Conservation (phyloP, 2,888 invertebrate species). For the Papilio demoleus region DNA sequence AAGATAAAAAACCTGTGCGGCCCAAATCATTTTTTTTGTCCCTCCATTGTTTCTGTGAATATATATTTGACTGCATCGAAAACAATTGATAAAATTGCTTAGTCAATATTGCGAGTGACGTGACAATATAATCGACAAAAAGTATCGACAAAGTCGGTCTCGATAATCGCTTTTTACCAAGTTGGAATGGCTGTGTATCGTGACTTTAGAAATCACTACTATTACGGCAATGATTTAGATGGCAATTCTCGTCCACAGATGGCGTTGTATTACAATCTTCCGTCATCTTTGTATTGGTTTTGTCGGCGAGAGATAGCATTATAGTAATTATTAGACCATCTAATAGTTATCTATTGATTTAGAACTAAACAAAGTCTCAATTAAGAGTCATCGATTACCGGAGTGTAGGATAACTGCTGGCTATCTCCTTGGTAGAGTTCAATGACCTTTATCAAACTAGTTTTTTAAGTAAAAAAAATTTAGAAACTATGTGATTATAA, state of each 20-base stretch:
- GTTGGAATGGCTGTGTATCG: conserved; percentile 71
- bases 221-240: conserved; percentile 78
- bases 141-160: conserved; percentile 60
- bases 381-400: conserved; percentile 77
- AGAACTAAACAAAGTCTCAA: conserved; percentile 75
- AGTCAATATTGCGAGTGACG: conserved; percentile 55
- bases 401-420: conserved; percentile 65
- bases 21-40: conserved; percentile 55
- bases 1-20: conserved; percentile 60
- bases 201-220: conserved; percentile 78
- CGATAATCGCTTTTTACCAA: conserved; percentile 68
- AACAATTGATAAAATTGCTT: conserved; percentile 56
- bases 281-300: conserved; percentile 76
- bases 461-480: neutral
- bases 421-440: conserved; percentile 59
- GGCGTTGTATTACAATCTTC: conserved; percentile 77
- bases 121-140: conserved; percentile 68
- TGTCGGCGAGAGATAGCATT: conserved; percentile 62
- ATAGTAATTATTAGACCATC: conserved; percentile 79
- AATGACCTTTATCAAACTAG: conserved; percentile 51
- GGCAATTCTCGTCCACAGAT: conserved; percentile 73
- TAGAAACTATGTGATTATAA: neutral
- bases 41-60: conserved; percentile 46
- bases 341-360: conserved; percentile 78
- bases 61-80: conserved; percentile 44